A percentile compares a stretch with the other conserved stretches of the same genome.
These are phyloP conservation scores for Zapus hudsonius DNA, from an alignment of 2,113 vertebrate genomes.

Conservation along the genomic window DNA sequence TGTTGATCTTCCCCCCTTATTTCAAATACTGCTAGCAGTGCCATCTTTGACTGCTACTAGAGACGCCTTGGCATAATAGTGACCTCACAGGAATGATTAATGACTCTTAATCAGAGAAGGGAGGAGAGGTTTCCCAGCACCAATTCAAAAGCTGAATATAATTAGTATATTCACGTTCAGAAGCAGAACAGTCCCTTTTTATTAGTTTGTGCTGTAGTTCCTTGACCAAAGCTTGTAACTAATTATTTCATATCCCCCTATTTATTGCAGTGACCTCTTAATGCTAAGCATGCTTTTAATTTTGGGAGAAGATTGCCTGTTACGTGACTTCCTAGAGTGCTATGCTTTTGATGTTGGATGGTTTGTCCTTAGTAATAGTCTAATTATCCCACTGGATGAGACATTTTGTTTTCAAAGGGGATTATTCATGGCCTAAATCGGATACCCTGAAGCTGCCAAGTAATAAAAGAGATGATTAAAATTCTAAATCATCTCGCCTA, in stretches of 20 bases:
- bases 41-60: conserved; percentile 33
- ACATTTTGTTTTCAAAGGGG: conserved; percentile 82
- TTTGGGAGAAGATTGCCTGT: conserved; percentile 63
- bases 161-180: conserved; percentile 61
- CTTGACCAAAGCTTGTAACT: conserved; percentile 65
- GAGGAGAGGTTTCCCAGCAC: conserved; percentile 7
- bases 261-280: conserved; percentile 65
- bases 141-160: neutral
- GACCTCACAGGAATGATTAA: conserved; percentile 63
- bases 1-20: neutral
- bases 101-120: conserved; percentile 53
- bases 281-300: conserved; percentile 70
- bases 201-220: conserved; percentile 29
- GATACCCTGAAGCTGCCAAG: conserved; percentile 84
- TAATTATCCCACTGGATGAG: conserved; percentile 87
- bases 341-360: conserved; percentile 86
- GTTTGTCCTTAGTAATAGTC: conserved; percentile 85
- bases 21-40: conserved; percentile 59
- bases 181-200: conserved; percentile 49
- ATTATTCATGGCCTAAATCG: conserved; percentile 82
- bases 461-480: conserved; percentile 81
- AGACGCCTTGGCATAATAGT: conserved; percentile 1
- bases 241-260: conserved; percentile 66
- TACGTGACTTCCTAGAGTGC: conserved; percentile 71
- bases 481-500: conserved; percentile 81